phyloP scores from a whole-genome alignment of 2,113 vertebrate genomes.

The Mixornis gularis region DNA sequence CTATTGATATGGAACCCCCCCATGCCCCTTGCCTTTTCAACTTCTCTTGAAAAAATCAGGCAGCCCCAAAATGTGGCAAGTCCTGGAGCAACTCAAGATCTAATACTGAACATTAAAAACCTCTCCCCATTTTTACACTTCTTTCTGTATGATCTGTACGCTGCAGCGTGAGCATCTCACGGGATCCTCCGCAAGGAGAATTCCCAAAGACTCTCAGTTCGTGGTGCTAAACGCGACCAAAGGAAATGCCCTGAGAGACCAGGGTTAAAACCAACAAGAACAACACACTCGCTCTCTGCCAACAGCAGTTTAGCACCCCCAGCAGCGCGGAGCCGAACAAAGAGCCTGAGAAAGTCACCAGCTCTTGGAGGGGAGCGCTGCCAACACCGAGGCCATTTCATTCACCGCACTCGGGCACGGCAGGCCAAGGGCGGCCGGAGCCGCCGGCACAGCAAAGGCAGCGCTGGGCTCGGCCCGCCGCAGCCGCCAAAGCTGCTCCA shows the following conservation, averaged over 20 bases:
- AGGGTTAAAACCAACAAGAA: background rate
- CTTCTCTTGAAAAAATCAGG: background rate
- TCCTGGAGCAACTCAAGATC: background rate
- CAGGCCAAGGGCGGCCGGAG: background rate
- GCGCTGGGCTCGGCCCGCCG: background rate
- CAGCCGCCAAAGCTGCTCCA: background rate
- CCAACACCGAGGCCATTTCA: background rate
- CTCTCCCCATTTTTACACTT: background rate
- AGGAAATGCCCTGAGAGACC: background rate
- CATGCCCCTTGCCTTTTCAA: rapidly evolving
- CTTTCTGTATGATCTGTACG: background rate
- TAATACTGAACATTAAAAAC: background rate
- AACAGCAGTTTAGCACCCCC: background rate
- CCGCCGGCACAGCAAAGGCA: background rate
- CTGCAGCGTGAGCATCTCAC: background rate
- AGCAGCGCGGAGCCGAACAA: background rate
- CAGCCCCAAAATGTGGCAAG: background rate
- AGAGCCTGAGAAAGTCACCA: background rate
- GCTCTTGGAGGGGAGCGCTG: background rate
- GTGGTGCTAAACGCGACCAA: background rate
- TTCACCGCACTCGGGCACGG: background rate
- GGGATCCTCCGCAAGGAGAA: background rate
- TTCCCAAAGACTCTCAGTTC: background rate
- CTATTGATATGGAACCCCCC: background rate
- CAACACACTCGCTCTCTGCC: background rate